A percentile compares a stretch with the other conserved stretches of the same genome.
Evolutionary conservation across 2,113 vertebrate genomes (phyloP).

Genomic region (Lagenorhynchus albirostris): DNA sequence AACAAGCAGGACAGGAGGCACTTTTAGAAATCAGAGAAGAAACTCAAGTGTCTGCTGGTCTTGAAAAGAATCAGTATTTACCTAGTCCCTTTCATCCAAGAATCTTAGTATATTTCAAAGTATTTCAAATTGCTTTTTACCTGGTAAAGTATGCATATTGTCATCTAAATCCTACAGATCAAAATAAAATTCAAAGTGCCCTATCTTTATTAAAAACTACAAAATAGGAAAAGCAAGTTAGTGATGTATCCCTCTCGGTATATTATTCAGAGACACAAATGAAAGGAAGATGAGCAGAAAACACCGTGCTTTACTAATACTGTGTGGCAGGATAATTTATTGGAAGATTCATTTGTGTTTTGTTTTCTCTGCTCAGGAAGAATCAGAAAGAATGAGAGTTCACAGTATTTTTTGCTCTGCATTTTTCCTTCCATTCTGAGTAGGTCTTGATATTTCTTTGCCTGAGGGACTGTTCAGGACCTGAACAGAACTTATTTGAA

Average conservation of each 20-base stretch:
- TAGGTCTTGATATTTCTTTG: conserved; percentile 56
- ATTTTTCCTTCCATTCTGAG: conserved; percentile 53
- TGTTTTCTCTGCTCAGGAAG: conserved; percentile 47
- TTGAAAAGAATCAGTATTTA: conserved; percentile 29
- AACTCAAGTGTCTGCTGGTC: neutral
- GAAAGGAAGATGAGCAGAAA: neutral
- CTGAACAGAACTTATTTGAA: conserved; percentile 60
- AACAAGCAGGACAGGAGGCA: neutral
- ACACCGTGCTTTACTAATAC: neutral
- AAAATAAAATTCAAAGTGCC: conserved; percentile 45
- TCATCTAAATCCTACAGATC: conserved; percentile 39
- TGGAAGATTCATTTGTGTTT: conserved; percentile 53
- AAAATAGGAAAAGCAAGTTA: conserved; percentile 38
- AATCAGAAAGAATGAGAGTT: conserved; percentile 51
- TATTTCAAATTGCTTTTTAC: conserved; percentile 45
- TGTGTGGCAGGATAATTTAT: conserved; percentile 32
- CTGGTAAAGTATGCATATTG: neutral
- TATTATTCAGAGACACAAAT: conserved; percentile 51
- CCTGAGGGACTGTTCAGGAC: conserved; percentile 46
- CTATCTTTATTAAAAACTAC: conserved; percentile 47
- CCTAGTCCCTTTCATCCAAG: conserved; percentile 22
- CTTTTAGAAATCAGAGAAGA: neutral
- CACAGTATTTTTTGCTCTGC: conserved; percentile 26
- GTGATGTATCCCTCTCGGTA: conserved; percentile 26
- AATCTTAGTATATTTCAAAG: conserved; percentile 4